Evolutionary conservation across 2,888 invertebrate genomes (phyloP).

Genomic region (Ctenicera cuprea): DNA sequence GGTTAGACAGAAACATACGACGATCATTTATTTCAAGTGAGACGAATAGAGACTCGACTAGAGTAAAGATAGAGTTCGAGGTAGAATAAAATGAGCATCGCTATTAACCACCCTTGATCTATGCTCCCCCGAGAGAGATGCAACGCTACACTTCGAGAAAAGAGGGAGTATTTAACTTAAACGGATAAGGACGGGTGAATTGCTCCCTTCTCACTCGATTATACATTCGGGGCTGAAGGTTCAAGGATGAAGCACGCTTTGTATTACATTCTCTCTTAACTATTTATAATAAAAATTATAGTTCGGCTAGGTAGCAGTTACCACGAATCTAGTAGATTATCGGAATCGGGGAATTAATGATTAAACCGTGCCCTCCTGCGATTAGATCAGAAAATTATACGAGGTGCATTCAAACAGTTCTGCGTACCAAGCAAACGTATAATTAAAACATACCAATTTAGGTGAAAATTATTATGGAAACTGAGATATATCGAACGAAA

Average conservation of each 20-base stretch:
- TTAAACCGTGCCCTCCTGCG: not conserved
- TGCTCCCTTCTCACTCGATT: not conserved
- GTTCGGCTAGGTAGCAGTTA: not conserved
- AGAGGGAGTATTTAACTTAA: constrained; percentile 1
- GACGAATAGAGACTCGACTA: constrained; percentile 35
- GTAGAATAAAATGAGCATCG: constrained; percentile 43
- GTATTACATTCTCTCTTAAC: not conserved
- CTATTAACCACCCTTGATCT: constrained; percentile 50
- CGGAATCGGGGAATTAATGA: not conserved
- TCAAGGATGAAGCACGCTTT: constrained; percentile 7
- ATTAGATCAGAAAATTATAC: not conserved
- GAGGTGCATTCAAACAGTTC: not conserved
- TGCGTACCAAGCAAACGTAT: too few species aligned
- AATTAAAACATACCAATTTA: too few species aligned
- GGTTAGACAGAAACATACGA: constrained; percentile 40
- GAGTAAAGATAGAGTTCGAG: constrained; percentile 41
- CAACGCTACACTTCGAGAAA: not conserved
- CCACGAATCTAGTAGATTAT: not conserved
- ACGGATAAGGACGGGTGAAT: not conserved
- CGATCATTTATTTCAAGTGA: constrained; percentile 47
- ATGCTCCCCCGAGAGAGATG: constrained; percentile 36
- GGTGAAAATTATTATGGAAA: too few species aligned
- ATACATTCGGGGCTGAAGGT: constrained; percentile 5
- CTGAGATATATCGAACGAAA: too few species aligned
- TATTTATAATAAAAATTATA: constrained; percentile 15